phyloP scores from a whole-genome alignment of 1,140 invertebrate genomes.

The Drosophila setifemur region DNA sequence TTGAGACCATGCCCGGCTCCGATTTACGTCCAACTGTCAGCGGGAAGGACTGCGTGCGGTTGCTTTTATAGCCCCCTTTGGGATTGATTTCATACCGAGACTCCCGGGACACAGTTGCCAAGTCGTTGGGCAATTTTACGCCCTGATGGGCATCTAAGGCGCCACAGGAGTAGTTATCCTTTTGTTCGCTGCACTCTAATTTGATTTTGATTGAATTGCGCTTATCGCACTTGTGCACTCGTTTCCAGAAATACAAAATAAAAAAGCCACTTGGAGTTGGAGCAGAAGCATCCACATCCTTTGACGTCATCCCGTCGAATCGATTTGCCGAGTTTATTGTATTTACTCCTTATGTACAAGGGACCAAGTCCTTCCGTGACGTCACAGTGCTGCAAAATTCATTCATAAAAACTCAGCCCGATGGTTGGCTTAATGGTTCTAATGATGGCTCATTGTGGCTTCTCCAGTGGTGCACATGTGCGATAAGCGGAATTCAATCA shows the following conservation, averaged over 20 bases:
- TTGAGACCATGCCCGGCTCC: background rate
- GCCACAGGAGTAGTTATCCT: constrained; percentile 27
- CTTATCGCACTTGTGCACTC: constrained; percentile 77
- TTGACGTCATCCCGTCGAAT: constrained; percentile 48
- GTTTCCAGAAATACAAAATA: too few relatives aligned
- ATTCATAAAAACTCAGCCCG: constrained; percentile 32
- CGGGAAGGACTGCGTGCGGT: background rate
- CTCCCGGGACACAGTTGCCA: constrained; percentile 41
- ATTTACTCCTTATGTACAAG: background rate
- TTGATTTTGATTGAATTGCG: constrained; percentile 72
- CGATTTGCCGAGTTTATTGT: constrained; percentile 9
- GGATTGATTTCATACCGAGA: background rate
- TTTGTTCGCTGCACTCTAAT: constrained; percentile 69
- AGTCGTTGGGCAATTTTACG: constrained; percentile 60
- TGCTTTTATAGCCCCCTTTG: constrained; percentile 48
- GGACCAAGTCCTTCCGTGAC: constrained; percentile 4
- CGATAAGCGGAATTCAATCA: constrained; percentile 82
- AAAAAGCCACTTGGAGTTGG: too few relatives aligned
- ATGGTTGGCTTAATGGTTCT: constrained; percentile 23
- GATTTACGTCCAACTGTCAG: constrained; percentile 26
- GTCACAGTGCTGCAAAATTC: constrained; percentile 29
- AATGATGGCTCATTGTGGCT: constrained; percentile 11
- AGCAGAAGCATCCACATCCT: background rate
- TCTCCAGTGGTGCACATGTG: constrained; percentile 79
- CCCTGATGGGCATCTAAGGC: constrained; percentile 54